Conservation (phyloP, 1,140 invertebrate species). For the Tribolium castaneum region DNA sequence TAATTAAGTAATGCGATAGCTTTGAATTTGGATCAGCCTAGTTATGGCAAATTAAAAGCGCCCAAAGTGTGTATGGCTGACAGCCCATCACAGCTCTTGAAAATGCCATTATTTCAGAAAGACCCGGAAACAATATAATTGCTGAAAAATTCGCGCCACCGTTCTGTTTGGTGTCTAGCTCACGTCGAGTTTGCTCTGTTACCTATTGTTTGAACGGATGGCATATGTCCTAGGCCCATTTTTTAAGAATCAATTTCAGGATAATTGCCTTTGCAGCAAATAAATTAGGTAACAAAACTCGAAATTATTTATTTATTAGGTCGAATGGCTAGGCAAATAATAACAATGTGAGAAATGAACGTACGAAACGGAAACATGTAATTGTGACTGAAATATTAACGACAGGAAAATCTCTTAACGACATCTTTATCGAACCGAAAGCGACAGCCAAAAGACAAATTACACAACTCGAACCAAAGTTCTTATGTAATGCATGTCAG, state of each 20-base stretch:
- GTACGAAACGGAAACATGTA: constrained; percentile 13
- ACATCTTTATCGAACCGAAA: constrained; percentile 21
- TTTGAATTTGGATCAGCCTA: constrained; percentile 1
- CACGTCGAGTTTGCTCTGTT: constrained; percentile 9
- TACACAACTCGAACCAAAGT: neutral
- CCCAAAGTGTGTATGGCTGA: neutral
- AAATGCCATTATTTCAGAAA: constrained; percentile 15
- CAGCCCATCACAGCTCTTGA: constrained; percentile 19
- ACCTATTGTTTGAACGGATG: constrained; percentile 7
- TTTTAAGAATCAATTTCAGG: neutral
- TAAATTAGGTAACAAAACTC: neutral
- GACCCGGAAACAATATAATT: constrained; percentile 23
- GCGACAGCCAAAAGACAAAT: neutral
- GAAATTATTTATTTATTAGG: neutral
- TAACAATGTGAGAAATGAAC: neutral
- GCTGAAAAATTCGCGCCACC: constrained; percentile 13
- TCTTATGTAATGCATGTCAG: neutral
- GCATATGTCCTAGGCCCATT: constrained; percentile 4
- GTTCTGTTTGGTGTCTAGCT: neutral
- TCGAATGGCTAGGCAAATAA: constrained; percentile 1
- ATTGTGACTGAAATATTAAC: constrained; percentile 4
- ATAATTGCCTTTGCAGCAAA: neutral
- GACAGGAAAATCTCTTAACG: constrained; percentile 19
- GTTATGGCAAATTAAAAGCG: constrained; percentile 7
- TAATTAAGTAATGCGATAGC: constrained; percentile 28